Evolutionary conservation across 1,140 invertebrate species (phyloP).

Genomic region (Papilio dardanus): DNA sequence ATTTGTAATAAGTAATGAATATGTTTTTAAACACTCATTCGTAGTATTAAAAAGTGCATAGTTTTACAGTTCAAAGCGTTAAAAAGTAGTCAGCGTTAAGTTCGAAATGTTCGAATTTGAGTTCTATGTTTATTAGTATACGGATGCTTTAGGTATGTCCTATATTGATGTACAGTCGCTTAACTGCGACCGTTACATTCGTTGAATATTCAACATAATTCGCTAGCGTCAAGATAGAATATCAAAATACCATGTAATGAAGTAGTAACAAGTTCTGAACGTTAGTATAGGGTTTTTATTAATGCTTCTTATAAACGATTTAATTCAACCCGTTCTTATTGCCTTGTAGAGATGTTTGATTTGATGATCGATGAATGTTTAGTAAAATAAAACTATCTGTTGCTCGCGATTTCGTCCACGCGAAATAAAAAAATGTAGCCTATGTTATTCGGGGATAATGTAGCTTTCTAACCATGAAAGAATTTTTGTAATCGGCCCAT

Average conservation of each 20-base stretch:
- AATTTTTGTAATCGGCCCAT: too few species aligned
- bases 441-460: too few species aligned
- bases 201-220: conserved; percentile 75
- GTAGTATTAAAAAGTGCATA: not conserved
- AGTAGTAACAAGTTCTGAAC: not conserved
- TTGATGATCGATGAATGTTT: too few species aligned
- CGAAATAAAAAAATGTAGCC: too few species aligned
- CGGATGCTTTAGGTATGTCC: conserved; percentile 59
- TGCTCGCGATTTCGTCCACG: too few species aligned
- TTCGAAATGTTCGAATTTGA: conserved; percentile 58
- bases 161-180: conserved; percentile 71
- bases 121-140: conserved; percentile 70
- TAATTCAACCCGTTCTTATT: not conserved
- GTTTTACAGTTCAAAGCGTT: not conserved
- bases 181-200: conserved; percentile 62
- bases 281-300: not conserved
- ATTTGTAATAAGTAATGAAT: not conserved
- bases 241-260: conserved; percentile 60
- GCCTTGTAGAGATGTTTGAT: not conserved
- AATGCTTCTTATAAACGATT: conserved; percentile 12
- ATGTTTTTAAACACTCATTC: not conserved
- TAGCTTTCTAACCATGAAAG: too few species aligned
- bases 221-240: conserved; percentile 62
- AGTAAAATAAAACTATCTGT: too few species aligned
- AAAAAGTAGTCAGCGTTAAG: conserved; percentile 30